phyloP scores from a whole-genome alignment of 2,888 invertebrate species.

The Saturnia pavonia region DNA sequence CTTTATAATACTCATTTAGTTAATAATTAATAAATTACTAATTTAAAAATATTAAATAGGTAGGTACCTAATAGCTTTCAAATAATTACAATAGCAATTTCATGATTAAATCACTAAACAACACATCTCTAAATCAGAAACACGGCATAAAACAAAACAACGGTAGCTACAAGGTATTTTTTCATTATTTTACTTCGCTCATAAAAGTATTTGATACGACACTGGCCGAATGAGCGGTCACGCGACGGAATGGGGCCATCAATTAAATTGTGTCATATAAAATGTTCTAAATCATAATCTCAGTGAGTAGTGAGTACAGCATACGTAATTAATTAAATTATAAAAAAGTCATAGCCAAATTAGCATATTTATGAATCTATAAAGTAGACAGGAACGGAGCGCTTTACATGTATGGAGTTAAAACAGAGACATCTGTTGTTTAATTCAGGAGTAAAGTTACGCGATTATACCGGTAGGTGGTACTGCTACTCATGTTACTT shows the following conservation, averaged over 20 bases:
- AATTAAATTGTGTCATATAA: conserved; percentile 75
- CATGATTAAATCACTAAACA: conserved; percentile 16
- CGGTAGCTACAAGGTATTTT: conserved; percentile 57
- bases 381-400: conserved; percentile 36
- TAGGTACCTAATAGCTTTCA: not conserved
- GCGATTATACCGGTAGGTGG: conserved; percentile 11
- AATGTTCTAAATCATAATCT: conserved; percentile 76
- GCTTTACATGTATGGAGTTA: not conserved
- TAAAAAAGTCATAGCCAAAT: conserved; percentile 78
- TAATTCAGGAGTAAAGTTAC: not conserved
- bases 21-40: not conserved
- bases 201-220: conserved; percentile 73
- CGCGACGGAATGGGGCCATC: conserved; percentile 62
- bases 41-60: not conserved
- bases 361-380: conserved; percentile 76
- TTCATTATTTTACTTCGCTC: conserved; percentile 76
- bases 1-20: not conserved
- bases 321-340: conserved; percentile 80
- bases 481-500: not conserved
- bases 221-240: conserved; percentile 50
- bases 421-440: conserved; percentile 31
- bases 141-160: conserved; percentile 51
- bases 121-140: conserved; percentile 65
- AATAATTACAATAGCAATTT: conserved; percentile 9
- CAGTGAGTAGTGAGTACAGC: conserved; percentile 49